Evolutionary conservation across 1,140 invertebrate species (phyloP).

Genomic region (Monomorium pharaonis): DNA sequence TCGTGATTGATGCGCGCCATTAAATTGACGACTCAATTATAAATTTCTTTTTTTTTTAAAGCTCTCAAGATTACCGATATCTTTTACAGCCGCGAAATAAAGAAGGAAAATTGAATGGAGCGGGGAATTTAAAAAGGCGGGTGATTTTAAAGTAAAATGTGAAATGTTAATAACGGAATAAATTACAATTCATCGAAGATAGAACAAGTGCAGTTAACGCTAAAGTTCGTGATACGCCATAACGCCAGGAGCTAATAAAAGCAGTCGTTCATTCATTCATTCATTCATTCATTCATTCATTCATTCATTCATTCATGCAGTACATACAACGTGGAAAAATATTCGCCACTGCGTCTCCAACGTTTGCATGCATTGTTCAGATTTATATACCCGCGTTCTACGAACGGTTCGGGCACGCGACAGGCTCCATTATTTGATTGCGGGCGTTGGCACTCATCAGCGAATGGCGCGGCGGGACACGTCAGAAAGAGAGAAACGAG

Average conservation of each 20-base stretch:
- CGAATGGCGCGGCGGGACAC: not conserved
- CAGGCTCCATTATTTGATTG: conserved; percentile 52
- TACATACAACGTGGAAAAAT: conserved; percentile 24
- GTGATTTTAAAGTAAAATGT: conserved; percentile 34
- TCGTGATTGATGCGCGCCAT: not conserved
- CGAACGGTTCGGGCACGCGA: conserved; percentile 39
- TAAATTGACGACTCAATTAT: not conserved
- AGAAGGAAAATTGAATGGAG: not conserved
- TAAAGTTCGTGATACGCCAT: conserved; percentile 16
- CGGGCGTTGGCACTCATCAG: conserved; percentile 19
- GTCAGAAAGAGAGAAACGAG: too few relatives aligned
- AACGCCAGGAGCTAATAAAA: conserved; percentile 19
- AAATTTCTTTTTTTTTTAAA: not conserved
- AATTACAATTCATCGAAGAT: conserved; percentile 36
- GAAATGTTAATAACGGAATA: conserved; percentile 34
- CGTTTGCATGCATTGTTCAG: conserved; percentile 31
- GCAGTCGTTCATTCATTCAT: conserved; percentile 34
- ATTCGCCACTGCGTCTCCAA: not conserved
- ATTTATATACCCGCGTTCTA: conserved; percentile 24
- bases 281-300: too few relatives aligned
- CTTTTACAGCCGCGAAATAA: not conserved
- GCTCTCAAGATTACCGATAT: not conserved
- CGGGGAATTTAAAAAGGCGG: not conserved
- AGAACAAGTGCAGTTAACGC: conserved; percentile 21
- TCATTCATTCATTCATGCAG: conserved; percentile 34